phyloP scores from a whole-genome alignment of 2,888 invertebrate genomes.

The Cancer borealis region DNA sequence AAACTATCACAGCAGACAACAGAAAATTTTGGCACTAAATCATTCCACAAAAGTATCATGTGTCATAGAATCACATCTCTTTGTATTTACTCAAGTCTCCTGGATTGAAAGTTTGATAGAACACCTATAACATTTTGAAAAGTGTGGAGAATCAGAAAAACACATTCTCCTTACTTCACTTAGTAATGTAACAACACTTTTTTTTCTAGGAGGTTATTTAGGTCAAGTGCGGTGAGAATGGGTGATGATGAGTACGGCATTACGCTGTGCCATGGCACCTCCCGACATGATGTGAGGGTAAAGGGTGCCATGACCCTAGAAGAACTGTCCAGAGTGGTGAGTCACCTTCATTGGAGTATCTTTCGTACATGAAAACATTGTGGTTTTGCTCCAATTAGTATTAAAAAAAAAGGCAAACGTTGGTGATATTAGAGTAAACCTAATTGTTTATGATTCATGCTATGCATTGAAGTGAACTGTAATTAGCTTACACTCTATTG shows the following conservation, averaged over 20 bases:
- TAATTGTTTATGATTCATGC: too few relatives aligned
- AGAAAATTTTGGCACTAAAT: not conserved
- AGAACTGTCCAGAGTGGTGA: conserved; percentile 57
- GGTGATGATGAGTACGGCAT: conserved; percentile 63
- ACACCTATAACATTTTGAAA: not conserved
- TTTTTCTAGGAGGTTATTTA: conserved; percentile 44
- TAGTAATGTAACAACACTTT: not conserved
- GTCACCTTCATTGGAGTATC: not conserved
- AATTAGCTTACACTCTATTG: too few relatives aligned
- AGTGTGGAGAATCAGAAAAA: not conserved
- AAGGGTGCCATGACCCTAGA: conserved; percentile 54
- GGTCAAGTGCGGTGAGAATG: conserved; percentile 57
- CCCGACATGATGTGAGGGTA: conserved; percentile 61
- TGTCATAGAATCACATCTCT: not conserved
- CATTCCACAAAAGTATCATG: not conserved
- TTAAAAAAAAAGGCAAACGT: too few relatives aligned
- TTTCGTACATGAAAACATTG: too few relatives aligned
- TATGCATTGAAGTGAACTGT: too few relatives aligned
- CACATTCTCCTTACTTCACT: not conserved
- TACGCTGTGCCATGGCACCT: conserved; percentile 66
- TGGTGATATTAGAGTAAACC: too few relatives aligned
- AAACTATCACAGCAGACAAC: not conserved
- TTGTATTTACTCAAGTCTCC: not conserved
- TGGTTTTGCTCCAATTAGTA: too few relatives aligned
- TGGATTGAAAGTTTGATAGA: not conserved